phyloP scores from a whole-genome alignment of 2,888 invertebrate species.

The Brachypterus glaber region DNA sequence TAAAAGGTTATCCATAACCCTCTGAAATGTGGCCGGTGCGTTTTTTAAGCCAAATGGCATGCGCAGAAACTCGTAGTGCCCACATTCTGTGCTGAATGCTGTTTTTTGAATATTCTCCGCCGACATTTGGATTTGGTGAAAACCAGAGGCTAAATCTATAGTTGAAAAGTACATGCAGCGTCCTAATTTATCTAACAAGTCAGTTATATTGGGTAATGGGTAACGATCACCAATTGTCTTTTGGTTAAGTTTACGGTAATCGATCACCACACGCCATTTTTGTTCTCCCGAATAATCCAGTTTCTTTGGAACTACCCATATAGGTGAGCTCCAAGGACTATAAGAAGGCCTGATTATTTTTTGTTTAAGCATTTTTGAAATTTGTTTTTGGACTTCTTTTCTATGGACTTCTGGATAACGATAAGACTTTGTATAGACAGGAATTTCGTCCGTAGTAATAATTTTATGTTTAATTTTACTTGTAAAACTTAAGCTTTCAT shows the following conservation, averaged over 20 bases:
- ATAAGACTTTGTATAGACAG: constrained; percentile 19
- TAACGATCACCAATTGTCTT: constrained; percentile 17
- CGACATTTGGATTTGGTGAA: constrained; percentile 21
- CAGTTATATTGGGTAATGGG: constrained; percentile 19
- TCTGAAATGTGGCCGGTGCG: no score
- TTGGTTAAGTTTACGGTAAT: constrained; percentile 19
- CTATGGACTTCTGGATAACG: constrained; percentile 24
- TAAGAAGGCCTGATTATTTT: constrained; percentile 14
- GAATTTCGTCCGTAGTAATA: constrained; percentile 14
- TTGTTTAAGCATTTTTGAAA: constrained; percentile 20
- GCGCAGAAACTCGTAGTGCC: no score
- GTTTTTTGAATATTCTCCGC: constrained; percentile 14
- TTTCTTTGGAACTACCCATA: no score
- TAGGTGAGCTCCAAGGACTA: constrained; percentile 22
- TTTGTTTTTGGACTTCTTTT: constrained; percentile 23
- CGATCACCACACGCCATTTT: constrained; percentile 20
- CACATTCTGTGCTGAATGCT: constrained; percentile 15
- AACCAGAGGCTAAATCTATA: no score
- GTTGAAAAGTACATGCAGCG: constrained; percentile 17
- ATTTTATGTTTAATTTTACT: constrained; percentile 14
- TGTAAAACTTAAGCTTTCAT: constrained; percentile 2
- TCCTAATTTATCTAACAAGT: constrained; percentile 17
- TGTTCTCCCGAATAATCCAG: constrained; percentile 16
- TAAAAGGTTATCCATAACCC: constrained; percentile 24
- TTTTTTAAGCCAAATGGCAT: no score